Evolutionary conservation across 2,797 vertebrate species (phyloP), one percentile per base, ranked within the genome.

Genomic region (Sebastes hubbsi): DNA sequence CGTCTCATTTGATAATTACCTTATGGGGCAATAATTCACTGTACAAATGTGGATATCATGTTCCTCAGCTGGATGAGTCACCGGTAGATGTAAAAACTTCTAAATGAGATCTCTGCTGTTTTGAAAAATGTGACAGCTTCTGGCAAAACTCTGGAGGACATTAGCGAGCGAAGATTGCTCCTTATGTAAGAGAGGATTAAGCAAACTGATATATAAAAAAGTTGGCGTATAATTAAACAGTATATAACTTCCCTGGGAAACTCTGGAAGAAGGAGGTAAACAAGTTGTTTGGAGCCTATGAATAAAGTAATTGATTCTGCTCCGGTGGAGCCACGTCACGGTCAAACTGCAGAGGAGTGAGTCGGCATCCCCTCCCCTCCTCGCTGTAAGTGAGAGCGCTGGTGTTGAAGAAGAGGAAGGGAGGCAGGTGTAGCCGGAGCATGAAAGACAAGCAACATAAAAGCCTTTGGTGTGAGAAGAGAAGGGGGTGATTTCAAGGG

Each of bases 271-370:
- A 65, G 22, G 66, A 71, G 70, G 70, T 86, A 88, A 91, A 87
- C 81, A 88, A 83, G 64, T 30, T 68, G 60, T 81, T 85, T 73
- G 80, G 61, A 69, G 74, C 62, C 63, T 16, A 68, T 85, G 75
- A 81, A 84, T 72, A 82, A 88, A 87, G 88, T 55, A 78, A 90
- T 91, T 88, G 88, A 90, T 82, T 89, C 82, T 84, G 85, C 77
- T 85, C 63, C 60, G 14, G 32, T 83, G 84, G 78, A 89, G 86
- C 72, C 27, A 27, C 80, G 81, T 81, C 83, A 78, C 63, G 78
- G 80, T 81, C 80, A 75, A 72, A 65, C 59, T 32, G 78, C 61
- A 10, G 78, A 77, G 66, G 55, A 75, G 74, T 38, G 62, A 79
- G 67, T 73, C 64, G 49, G 68, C 81, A 60, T 36, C 36, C 30